Evolutionary conservation across 2,797 vertebrate genomes (phyloP), one percentile per base, ranked within the genome.

Genomic region (Urocyon cinereoargenteus): DNA sequence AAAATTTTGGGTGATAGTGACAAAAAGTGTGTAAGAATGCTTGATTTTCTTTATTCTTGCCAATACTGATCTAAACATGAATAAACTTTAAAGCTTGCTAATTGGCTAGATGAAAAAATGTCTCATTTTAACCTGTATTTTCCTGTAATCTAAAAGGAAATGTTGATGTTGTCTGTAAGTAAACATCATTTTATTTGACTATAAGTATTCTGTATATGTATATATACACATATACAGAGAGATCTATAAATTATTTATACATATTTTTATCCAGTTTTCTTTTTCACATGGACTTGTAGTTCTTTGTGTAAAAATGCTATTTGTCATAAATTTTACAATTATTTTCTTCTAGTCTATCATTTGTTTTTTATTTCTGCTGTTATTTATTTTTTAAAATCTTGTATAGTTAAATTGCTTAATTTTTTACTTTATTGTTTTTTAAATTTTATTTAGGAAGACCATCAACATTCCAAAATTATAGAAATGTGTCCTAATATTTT

Each of bases 401-500:
- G n/a, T 87, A 7, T 31, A 86, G 57, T 92, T 70, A 86, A 57
- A 57, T 36, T 79, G 36, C 8, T 66, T 87, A 77, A 45, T 28
- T n/a, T 93, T 90, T 97, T 77, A 73, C 55, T 73, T 55, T 49
- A 59, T 62, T 81, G 34, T 55, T 89, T 82, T 95, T 90, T 16
- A 16, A 95, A 83, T 68, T 34, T 97, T 75, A 70, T 59, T 93
- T 83, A 72, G 55, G 49, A 82, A 90, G 55, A 64, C 28, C 11
- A n/a, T 70, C 82, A 79, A 86, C n/a, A 88, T 87, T 79, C 22
- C 19, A 86, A 83, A 94, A 68, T 82, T 61, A 86, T 68, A 26
- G 51, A 91, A 87, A 79, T 45, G 21, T 6, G 31, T 85, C 2
- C 28, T 68, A 28, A 51, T 79, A 95, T 81, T 83, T 78, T 91